phyloP scores from a whole-genome alignment of 2,888 invertebrate genomes.

The Phorcus lineatus region DNA sequence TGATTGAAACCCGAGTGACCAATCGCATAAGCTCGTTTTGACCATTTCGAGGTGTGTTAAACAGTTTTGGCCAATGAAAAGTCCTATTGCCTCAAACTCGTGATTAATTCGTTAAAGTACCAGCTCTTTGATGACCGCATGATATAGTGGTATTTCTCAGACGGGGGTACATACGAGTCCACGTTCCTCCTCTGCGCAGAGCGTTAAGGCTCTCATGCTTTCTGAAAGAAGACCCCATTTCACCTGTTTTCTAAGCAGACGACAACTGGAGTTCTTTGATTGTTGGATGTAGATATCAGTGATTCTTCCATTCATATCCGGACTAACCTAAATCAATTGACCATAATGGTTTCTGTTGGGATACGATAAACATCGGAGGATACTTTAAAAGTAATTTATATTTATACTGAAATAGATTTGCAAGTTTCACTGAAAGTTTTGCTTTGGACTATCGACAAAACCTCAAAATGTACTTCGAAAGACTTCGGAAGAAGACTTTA shows the following conservation, averaged over 20 bases:
- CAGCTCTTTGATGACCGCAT: neutral
- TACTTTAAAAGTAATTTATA: too few species aligned
- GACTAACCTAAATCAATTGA: too few species aligned
- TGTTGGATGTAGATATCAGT: too few species aligned
- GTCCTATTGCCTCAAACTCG: neutral
- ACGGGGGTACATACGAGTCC: neutral
- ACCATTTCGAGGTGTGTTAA: neutral
- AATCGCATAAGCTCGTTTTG: neutral
- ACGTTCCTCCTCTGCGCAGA: too few species aligned
- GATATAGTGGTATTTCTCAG: neutral
- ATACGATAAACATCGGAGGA: too few species aligned
- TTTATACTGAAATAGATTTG: too few species aligned
- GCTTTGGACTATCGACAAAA: neutral
- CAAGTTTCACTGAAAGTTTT: constrained; percentile 1
- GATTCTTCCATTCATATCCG: too few species aligned
- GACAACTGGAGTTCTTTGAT: too few species aligned
- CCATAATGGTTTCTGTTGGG: too few species aligned
- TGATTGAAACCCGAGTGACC: constrained; percentile 5
- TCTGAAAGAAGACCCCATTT: too few species aligned
- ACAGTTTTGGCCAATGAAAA: neutral
- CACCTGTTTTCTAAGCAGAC: too few species aligned
- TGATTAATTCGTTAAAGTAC: constrained; percentile 9
- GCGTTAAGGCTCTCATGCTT: too few species aligned
- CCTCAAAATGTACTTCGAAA: neutral
- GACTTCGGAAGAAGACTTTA: neutral